Percentiles rank a stretch among this genome's conserved stretches.
Conservation (phyloP, 2,113 vertebrate species). For the Psittacus erithacus region DNA sequence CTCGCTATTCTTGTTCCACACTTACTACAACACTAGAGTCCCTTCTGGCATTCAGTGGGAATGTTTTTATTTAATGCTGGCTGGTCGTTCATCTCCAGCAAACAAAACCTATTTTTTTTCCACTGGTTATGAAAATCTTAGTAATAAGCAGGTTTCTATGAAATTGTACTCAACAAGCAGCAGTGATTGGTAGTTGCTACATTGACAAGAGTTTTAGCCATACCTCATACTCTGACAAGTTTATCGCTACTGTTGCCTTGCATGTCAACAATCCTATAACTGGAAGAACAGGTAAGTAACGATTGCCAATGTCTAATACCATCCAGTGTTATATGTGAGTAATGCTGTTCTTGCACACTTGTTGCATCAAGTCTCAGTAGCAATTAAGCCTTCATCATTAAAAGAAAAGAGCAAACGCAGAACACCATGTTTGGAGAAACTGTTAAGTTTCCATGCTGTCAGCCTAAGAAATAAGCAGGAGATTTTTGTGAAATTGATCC, state of each 20-base stretch:
- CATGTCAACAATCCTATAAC: not conserved
- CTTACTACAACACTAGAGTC: not conserved
- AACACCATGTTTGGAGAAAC: not conserved
- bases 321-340: not conserved
- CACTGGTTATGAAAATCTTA: not conserved
- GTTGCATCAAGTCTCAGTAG: not conserved
- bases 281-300: not conserved
- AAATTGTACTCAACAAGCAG: not conserved
- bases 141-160: not conserved
- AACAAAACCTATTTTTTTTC: not conserved
- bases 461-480: not conserved
- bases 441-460: not conserved
- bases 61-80: not conserved
- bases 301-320: not conserved
- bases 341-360: not conserved
- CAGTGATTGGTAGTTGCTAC: not conserved
- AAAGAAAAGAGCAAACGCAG: not conserved
- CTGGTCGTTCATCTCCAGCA: not conserved
- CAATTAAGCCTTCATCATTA: not conserved
- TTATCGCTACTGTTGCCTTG: not conserved
- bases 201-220: not conserved
- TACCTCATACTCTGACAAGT: not conserved
- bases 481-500: not conserved
- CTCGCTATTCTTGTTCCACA: not conserved
- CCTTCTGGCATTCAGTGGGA: not conserved